Evolutionary conservation across 2,113 vertebrate genomes (phyloP), one percentile per base, ranked within the genome.

Genomic region (Saguinus imperator): DNA sequence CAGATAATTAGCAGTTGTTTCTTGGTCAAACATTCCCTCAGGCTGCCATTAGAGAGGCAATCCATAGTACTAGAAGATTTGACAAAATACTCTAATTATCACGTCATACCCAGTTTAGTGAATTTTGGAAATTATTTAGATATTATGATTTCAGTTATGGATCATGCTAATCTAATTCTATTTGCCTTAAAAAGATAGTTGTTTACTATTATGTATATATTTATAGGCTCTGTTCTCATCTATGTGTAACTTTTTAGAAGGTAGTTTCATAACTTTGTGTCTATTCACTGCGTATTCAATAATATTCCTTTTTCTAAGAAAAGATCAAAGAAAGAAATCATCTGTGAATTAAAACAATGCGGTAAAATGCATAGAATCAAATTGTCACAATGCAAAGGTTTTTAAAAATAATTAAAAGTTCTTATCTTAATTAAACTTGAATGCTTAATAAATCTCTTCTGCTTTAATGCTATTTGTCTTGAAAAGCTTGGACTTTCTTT

Each of bases 1-100:
- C 52, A 89, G 83, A 95, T 92, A 95, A 92, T 89, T 95, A 91
- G 89, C 43, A 68, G 21, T 61, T 82, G 32, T 89, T 83, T 81
- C n/a, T 61, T 82, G 45, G 32, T 52, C 83, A 93, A 94, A 86
- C 32, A 35, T 18, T 57, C 5, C 55, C 23, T 68, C 48, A 72
- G n/a, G 32, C 16, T 45, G 9, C 16, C 50, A 80, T 83, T 95
- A 86, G 93, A 96, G 18, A 91, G 13, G 29, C 3, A 27, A 5
- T 29, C 37, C 12, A 37, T 4, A 37, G 12, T 13, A 32, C 2
- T 68, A 14, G 48, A 81, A 80, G 50, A 8, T 57, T 89, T 86
- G 14, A 50, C 55, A 68, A 66, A 58, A 88, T 35, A 73, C 11
- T n/a, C 43, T 52, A 3, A 82, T 94, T n/a, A 18, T 14, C 20